Evolutionary conservation across 2,888 invertebrate species (phyloP).

Genomic region (Oligia strigilis): DNA sequence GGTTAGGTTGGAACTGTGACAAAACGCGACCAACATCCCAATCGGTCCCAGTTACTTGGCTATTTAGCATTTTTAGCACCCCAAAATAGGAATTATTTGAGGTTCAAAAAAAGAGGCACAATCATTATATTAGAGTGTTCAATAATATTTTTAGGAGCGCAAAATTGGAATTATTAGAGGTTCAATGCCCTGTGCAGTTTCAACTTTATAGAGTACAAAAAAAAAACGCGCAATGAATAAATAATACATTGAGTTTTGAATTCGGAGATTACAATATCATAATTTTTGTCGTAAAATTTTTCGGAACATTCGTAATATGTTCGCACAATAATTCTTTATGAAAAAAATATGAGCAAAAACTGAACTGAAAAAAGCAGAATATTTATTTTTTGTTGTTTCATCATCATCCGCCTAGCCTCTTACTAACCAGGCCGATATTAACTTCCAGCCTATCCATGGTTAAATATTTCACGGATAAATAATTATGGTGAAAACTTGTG

Average conservation of each 20-base stretch:
- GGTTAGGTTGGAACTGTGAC: neutral
- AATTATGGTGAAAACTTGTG: too few species aligned
- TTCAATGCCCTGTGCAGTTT: slow-evolving; percentile 9
- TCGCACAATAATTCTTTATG: too few species aligned
- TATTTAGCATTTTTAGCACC: neutral
- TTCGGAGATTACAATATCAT: neutral
- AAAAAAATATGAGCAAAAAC: too few species aligned
- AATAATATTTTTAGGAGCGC: neutral
- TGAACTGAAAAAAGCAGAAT: too few species aligned
- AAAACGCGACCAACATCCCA: neutral
- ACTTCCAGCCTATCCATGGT: too few species aligned
- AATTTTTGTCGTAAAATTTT: too few species aligned
- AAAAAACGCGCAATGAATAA: neutral
- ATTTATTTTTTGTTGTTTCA: too few species aligned
- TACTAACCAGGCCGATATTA: too few species aligned
- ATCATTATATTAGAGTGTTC: neutral
- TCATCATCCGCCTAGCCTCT: too few species aligned
- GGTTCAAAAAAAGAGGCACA: neutral
- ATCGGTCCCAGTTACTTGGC: neutral
- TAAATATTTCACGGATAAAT: too few species aligned
- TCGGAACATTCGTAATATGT: too few species aligned
- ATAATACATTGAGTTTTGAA: neutral
- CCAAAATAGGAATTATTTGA: neutral
- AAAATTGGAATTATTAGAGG: neutral
- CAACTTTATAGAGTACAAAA: slow-evolving; percentile 6